These are phyloP conservation scores for Cyprinodon variegatus DNA, from an alignment of 2,113 vertebrate genomes.

Conservation along the genomic window DNA sequence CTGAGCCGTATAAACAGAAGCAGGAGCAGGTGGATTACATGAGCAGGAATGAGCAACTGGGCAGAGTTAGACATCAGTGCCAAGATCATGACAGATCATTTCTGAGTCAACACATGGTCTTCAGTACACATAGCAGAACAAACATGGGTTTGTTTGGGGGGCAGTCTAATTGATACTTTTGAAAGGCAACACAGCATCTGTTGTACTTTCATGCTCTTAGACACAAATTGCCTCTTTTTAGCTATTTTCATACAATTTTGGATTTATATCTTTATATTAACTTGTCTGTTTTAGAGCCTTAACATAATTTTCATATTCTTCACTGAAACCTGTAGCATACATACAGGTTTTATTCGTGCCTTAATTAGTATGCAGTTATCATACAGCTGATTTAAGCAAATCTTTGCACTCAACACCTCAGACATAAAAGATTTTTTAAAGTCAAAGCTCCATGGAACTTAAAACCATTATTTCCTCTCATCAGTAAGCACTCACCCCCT, in stretches of 20 bases:
- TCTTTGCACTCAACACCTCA: background rate
- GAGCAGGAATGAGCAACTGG: too few species aligned
- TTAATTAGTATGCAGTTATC: background rate
- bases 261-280: background rate
- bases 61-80: too few species aligned
- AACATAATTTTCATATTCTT: background rate
- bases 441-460: background rate
- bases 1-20: too few species aligned
- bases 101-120: too few species aligned
- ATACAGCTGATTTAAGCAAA: background rate
- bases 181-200: too few species aligned
- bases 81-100: too few species aligned
- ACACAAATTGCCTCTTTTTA: too few species aligned
- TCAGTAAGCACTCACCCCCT: background rate
- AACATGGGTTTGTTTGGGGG: too few species aligned
- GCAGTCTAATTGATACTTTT: too few species aligned
- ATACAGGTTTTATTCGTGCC: background rate
- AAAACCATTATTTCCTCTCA: background rate
- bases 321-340: background rate
- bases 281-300: background rate
- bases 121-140: too few species aligned
- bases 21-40: too few species aligned
- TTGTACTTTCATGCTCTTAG: too few species aligned
- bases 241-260: background rate
- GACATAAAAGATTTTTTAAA: slow-evolving; percentile 3